Evolutionary conservation across 2,797 vertebrate species (phyloP).

Genomic region (Alosa sapidissima): DNA sequence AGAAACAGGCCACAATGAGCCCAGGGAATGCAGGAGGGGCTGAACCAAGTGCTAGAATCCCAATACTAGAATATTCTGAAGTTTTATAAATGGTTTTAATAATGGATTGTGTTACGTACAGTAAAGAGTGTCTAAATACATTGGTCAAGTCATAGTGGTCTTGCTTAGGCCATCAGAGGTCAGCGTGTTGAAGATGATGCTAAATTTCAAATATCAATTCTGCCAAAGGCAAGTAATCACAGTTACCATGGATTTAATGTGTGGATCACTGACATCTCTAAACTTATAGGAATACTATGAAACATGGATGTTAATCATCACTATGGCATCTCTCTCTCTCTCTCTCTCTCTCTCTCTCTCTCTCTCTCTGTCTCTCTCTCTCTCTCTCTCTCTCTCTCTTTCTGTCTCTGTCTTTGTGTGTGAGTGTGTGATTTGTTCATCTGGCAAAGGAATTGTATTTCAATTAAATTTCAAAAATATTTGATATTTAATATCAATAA

Average conservation of each 20-base stretch:
- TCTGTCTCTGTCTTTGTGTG: conserved; percentile 19
- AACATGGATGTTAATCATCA: neutral
- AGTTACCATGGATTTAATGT: neutral
- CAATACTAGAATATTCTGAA: neutral
- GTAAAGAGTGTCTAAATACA: neutral
- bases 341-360: no score
- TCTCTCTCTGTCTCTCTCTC: conserved; percentile 5
- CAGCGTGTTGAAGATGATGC: no score
- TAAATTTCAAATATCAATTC: neutral
- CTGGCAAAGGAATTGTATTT: neutral
- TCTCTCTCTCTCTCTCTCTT: neutral
- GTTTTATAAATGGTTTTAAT: neutral
- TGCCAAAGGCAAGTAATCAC: neutral
- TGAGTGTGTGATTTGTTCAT: conserved; percentile 16
- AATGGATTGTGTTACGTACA: neutral
- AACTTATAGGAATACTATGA: neutral
- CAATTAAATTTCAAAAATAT: neutral
- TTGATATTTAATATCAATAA: neutral
- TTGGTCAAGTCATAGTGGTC: neutral
- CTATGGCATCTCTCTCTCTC: neutral
- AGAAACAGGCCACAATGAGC: neutral
- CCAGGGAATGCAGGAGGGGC: neutral
- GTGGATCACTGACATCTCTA: neutral
- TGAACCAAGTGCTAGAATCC: neutral
- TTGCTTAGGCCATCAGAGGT: neutral